A percentile compares a stretch with the other conserved stretches of the same genome.
Evolutionary conservation across 2,797 vertebrate species (phyloP).

Genomic region (Galaxias olidus): DNA sequence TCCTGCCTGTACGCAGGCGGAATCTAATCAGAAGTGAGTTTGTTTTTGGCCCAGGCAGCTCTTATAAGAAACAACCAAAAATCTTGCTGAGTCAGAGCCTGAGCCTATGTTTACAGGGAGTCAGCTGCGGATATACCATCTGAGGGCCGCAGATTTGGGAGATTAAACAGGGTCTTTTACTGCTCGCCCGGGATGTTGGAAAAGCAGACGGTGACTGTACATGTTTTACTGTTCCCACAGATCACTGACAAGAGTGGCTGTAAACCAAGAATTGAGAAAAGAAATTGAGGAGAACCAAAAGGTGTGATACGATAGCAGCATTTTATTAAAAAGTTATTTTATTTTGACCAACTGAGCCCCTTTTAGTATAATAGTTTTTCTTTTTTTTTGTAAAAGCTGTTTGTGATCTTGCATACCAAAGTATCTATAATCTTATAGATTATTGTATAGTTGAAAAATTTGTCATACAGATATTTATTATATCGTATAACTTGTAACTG

Average conservation of each 20-base stretch:
- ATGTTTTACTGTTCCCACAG: conserved; percentile 85
- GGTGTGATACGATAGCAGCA: conserved; percentile 74
- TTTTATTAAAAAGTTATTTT: conserved; percentile 31
- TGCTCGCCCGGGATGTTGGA: conserved; percentile 64
- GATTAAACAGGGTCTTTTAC: conserved; percentile 78
- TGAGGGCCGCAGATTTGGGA: conserved; percentile 63
- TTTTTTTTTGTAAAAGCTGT: too few relatives aligned
- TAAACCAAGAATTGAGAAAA: conserved; percentile 89
- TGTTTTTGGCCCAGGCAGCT: conserved; percentile 46
- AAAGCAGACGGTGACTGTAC: conserved; percentile 74
- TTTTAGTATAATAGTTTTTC: conserved; percentile 35
- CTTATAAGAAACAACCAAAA: conserved; percentile 61
- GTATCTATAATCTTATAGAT: too few relatives aligned
- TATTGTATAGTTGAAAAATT: too few relatives aligned
- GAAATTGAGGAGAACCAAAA: conserved; percentile 98
- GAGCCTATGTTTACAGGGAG: conserved; percentile 65
- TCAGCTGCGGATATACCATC: conserved; percentile 65
- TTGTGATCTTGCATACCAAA: too few relatives aligned
- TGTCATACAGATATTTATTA: too few relatives aligned
- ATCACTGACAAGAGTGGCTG: conserved; percentile 87
- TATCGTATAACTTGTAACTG: not conserved
- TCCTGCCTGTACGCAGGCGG: conserved; percentile 35
- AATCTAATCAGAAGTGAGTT: conserved; percentile 52
- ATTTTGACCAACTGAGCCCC: conserved; percentile 3
- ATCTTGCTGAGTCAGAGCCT: conserved; percentile 67